Base-by-base conservation (phyloP, 2,113 vertebrate genomes). In the Plotosus lineatus region DNA sequence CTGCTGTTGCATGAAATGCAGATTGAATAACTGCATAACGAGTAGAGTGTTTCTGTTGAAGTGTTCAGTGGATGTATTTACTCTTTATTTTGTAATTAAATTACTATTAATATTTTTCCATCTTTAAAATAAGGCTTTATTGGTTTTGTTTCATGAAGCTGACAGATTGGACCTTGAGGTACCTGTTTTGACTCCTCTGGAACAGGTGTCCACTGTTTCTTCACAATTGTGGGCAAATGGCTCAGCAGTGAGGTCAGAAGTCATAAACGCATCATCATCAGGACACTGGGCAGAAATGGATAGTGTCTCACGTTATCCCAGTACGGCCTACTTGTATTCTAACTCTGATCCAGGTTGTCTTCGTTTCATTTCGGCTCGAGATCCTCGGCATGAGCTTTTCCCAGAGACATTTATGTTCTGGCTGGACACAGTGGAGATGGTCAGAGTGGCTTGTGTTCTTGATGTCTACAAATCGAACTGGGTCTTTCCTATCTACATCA, bases 351-450 rank as follows among this genome's bases (percentile, higher is more conserved):
- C 89, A 0, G 89, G 90, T 3, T 72, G 53, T 4, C 84, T 92
- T 7, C 73, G 78, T 31, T 66, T 86, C 2, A 77, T 94, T 79
- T 91, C 90, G 53, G 72, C 4, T 14, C 84, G 36, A 33, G 95
- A 96, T 0, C 4, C 58, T 0, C 88, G 95, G 26, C 86, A 92
- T 0, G 90, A 94, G 73, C 46, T 92, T 26, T 88, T 95, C 75
- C 81, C 92, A 48, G 83, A 90, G 33, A 85, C 88, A 75, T 95
- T 95, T 55, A 17, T 95, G 65, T 89, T 91, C 83, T 95, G 95
- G 95, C 81, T 94, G 0, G 95, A 96, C 88, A 94, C 94, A 0
- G 85, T 91, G 58, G 95, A 96, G 81, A 90, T 96, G 91, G 60
- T 95, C 33, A 89, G 95, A 19, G 90, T 93, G 38, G 91, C 89